Base-by-base conservation (phyloP, 2,888 invertebrate species). In the Trilocha varians region DNA sequence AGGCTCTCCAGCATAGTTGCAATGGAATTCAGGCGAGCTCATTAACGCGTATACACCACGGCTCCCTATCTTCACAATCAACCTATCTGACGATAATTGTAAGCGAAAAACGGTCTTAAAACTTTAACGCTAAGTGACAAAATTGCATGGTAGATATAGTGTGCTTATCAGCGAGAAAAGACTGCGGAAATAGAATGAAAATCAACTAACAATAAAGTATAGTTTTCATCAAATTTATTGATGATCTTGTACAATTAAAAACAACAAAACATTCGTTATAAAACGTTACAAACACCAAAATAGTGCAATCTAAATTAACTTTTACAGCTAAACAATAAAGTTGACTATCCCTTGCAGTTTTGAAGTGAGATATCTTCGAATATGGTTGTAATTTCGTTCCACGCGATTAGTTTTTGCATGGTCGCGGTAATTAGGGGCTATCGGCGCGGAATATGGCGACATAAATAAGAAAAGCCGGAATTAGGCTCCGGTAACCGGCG, bases 401-500 rank as follows among this genome's bases (percentile, higher is more conserved):
- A 73, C 72, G 68, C 80, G 84, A 84, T 85, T 83, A 82, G 78
- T 85, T 85, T 85, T 85, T 85, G 82, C 76, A 63, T 65, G 64
- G 59, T 63, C 65, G 53, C 61, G 71, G 78, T 85, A 85, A 85
- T 85, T 85, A 84, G 80, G 80, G 72, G 68, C 77, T 77, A 83
- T 83, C 83, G 82, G 78, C 83, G 83, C 80, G 72, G 59, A 65
- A 78, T 84, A 85, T 85, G 83, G 83, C 84, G 85, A 84, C 84
- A 83, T 85, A 85, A 84, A 84, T 84, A 82, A 65, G 73, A 68
- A 68, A 68, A 60, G 56, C 60, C 66, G 77, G 80, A 77, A 80
- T 77, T 78, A 79, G 75, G 61, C 60, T 59, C 56, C 47, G 58
- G 60, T 59, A 54, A 57, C 65, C 59, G 57, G 55, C 49, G 61